phyloP scores from a whole-genome alignment of 1,140 invertebrate species.

The Condylostylus longicornis region DNA sequence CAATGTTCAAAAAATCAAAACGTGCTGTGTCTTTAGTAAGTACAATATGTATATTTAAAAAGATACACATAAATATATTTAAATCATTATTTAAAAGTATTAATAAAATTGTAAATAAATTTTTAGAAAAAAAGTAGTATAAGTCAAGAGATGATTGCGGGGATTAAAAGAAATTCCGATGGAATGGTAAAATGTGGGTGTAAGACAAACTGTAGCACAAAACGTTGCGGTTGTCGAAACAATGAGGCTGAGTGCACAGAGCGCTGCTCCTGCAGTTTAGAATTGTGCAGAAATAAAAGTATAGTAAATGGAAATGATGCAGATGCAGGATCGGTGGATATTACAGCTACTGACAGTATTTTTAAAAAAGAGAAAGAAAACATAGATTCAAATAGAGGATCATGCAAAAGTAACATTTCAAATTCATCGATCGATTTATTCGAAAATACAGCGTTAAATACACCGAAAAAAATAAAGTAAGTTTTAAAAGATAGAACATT shows the following conservation, averaged over 20 bases:
- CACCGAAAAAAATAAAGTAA: too few relatives aligned
- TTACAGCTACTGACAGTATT: neutral
- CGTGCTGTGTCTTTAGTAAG: too few relatives aligned
- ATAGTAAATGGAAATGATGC: too few relatives aligned
- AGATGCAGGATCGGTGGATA: too few relatives aligned
- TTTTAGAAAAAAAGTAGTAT: slow-evolving; percentile 6
- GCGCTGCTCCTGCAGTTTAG: slow-evolving; percentile 37
- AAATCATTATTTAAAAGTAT: neutral
- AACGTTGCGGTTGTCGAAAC: slow-evolving; percentile 43
- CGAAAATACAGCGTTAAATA: too few relatives aligned
- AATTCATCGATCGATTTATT: too few relatives aligned
- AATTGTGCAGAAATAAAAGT: slow-evolving; percentile 2
- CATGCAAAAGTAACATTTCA: too few relatives aligned
- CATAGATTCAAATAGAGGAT: too few relatives aligned
- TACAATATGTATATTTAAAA: slow-evolving; percentile 12
- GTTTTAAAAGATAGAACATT: too few relatives aligned
- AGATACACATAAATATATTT: neutral
- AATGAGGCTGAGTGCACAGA: slow-evolving; percentile 30
- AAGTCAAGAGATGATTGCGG: slow-evolving; percentile 7
- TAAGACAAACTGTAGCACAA: slow-evolving; percentile 40
- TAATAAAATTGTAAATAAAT: neutral
- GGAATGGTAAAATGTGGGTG: slow-evolving; percentile 42
- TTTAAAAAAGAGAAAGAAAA: neutral
- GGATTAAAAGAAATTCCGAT: slow-evolving; percentile 36
- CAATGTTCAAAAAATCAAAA: slow-evolving; percentile 33